Conservation (phyloP, 2,113 vertebrate genomes). For the Pluvianellus socialis region DNA sequence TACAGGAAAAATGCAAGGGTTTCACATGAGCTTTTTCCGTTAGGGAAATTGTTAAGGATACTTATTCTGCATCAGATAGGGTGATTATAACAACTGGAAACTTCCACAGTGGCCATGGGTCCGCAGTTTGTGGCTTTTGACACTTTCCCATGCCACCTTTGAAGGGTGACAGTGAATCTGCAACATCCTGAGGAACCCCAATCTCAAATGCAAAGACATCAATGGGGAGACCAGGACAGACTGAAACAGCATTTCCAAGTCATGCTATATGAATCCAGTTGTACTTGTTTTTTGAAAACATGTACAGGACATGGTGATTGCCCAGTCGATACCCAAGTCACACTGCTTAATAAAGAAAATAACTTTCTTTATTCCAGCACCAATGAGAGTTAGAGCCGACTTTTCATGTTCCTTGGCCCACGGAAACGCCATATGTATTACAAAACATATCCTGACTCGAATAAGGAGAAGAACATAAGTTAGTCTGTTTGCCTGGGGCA, state of each 20-base stretch:
- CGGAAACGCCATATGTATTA: neutral
- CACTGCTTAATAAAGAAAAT: neutral
- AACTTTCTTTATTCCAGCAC: neutral
- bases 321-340: neutral
- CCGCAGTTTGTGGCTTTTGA: neutral
- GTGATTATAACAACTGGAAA: neutral
- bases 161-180: neutral
- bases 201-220: neutral
- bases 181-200: neutral
- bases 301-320: neutral
- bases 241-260: neutral
- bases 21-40: neutral
- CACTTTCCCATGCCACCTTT: neutral
- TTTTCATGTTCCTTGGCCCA: neutral
- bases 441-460: neutral
- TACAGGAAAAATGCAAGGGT: neutral
- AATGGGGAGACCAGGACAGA: neutral
- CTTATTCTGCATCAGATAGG: neutral
- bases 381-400: neutral
- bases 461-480: neutral
- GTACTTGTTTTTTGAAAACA: neutral
- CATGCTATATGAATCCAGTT: neutral
- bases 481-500: neutral
- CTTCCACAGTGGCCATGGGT: neutral
- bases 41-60: neutral